Evolutionary conservation across 2,888 invertebrate species (phyloP), one percentile per base, ranked within the genome.

Genomic region (Neoascia interrupta): DNA sequence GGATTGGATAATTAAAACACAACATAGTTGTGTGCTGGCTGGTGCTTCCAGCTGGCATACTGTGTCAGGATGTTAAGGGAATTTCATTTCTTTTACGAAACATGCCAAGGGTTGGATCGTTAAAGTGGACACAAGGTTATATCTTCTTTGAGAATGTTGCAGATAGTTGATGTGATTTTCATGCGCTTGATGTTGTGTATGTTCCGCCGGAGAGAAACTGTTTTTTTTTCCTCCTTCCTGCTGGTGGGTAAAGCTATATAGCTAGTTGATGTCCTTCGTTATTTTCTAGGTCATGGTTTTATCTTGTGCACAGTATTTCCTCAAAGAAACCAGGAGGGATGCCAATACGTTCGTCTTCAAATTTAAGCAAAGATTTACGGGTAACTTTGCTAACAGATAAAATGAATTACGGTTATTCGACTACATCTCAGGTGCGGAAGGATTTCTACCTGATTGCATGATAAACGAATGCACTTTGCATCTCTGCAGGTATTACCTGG

Each of bases 381-480:
- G 37, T 16, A 28, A 13, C 26, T 41, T 1, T 23, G 26, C 34
- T 43, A 43, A 34, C 19, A 8, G 54, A 51, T 66, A 53, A 45
- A 51, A 51, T 49, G 64, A 23, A 58, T 73, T 16, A 45, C n/a
- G 15, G 28, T 37, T 43, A 36, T 28, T 49, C 49, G 16, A 37
- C 8, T 53, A 18, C 16, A n/a, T n/a, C 66, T 19, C 75, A 69
- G 69, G 69, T 61, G 69, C 49, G 36, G n/a, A 69, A 23, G 36
- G 75, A 63, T 63, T 69, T 23, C 39, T 23, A n/a, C 18, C 34
- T 45, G 56, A 28, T 73, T 58, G 15, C 41, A 21, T 36, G 49
- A 56, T 51, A 75, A 63, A 63, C 51, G 56, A 45, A 75, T 63
- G 69, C 69, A 75, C 56, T 63, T 69, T 60, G 39, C 54, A 54